Conservation (phyloP, 2,113 vertebrate genomes). For the Podiceps cristatus region DNA sequence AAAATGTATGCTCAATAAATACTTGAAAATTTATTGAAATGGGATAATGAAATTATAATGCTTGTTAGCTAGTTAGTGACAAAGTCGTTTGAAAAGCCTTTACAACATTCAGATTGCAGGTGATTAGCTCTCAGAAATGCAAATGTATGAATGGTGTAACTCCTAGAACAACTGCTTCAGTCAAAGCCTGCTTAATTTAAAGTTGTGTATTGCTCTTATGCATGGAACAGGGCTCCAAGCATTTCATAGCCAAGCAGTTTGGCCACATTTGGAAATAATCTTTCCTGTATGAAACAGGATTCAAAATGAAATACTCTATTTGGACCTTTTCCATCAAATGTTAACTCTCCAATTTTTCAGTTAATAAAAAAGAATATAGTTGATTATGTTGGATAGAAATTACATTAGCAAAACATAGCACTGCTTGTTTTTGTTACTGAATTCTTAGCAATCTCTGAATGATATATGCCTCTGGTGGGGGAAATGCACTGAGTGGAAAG, state of each 20-base stretch:
- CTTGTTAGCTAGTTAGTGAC: neutral
- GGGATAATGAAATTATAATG: slow-evolving; percentile 28
- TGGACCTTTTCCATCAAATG: slow-evolving; percentile 56
- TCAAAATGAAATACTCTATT: slow-evolving; percentile 53
- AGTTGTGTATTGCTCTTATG: neutral
- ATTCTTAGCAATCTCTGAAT: slow-evolving; percentile 49
- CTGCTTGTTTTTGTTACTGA: slow-evolving; percentile 46
- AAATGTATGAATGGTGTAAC: slow-evolving; percentile 9
- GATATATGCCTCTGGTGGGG: slow-evolving; percentile 37
- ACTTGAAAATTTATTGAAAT: slow-evolving; percentile 31
- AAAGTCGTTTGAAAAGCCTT: slow-evolving; percentile 14
- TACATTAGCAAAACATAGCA: neutral
- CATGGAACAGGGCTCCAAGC: slow-evolving; percentile 1
- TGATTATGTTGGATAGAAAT: slow-evolving; percentile 56
- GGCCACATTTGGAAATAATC: slow-evolving; percentile 70
- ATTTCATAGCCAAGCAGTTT: slow-evolving; percentile 3
- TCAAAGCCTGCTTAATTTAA: neutral
- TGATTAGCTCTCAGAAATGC: slow-evolving; percentile 63
- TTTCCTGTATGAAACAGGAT: slow-evolving; percentile 56
- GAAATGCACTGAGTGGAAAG: slow-evolving; percentile 15
- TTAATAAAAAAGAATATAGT: slow-evolving; percentile 63
- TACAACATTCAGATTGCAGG: slow-evolving; percentile 36
- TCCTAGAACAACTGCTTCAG: neutral
- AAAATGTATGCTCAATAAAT: neutral
- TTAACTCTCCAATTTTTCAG: slow-evolving; percentile 55